Conservation (phyloP, 2,797 vertebrate species). For the Alectoris magna region DNA sequence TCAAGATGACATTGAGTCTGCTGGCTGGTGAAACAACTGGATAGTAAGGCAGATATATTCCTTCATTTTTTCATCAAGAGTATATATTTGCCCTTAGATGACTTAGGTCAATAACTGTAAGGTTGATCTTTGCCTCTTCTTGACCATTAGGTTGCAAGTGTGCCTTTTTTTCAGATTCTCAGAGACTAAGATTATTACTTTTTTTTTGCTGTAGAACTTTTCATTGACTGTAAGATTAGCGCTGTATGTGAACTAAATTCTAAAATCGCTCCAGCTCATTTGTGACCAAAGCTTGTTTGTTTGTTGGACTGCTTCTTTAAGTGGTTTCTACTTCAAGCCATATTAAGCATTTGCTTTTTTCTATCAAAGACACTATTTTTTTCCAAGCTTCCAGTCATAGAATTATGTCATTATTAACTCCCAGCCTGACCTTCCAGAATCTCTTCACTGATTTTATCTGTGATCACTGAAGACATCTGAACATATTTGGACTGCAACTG, state of each 20-base stretch:
- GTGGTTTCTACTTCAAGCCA: neutral
- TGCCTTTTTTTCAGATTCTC: neutral
- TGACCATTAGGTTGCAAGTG: neutral
- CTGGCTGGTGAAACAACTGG: neutral
- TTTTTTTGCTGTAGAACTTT: neutral
- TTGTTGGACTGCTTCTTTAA: neutral
- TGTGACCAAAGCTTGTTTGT: neutral
- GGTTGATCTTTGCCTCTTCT: neutral
- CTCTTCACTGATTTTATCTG: neutral
- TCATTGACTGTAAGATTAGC: neutral
- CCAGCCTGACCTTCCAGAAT: neutral
- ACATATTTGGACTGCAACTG: neutral
- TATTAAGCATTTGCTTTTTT: neutral
- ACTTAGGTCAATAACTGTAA: neutral
- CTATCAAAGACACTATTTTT: neutral
- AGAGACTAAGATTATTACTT: neutral
- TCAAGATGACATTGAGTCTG: constrained; percentile 5
- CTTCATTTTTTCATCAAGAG: neutral
- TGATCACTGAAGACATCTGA: neutral
- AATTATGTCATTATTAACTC: neutral
- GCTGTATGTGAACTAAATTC: neutral
- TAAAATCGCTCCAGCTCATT: neutral
- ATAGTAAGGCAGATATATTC: neutral
- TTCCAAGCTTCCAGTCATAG: neutral
- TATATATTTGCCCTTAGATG: neutral